Conservation (phyloP, 1,140 invertebrate species). For the Pararge aegeria region DNA sequence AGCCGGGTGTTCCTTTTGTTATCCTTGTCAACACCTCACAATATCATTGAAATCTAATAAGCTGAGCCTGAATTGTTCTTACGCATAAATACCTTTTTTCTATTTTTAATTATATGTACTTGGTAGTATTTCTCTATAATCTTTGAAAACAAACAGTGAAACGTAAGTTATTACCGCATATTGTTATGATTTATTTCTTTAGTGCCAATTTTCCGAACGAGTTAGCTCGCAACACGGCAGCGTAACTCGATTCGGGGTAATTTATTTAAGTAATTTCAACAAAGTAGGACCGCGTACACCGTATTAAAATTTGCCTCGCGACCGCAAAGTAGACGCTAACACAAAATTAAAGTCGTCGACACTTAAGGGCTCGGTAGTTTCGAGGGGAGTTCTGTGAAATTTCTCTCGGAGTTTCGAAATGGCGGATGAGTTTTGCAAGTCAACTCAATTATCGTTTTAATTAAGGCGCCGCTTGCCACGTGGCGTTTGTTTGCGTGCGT, state of each 20-base stretch:
- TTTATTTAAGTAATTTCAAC: slow-evolving; percentile 73
- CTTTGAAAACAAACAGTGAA: no score
- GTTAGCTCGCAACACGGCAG: slow-evolving; percentile 43
- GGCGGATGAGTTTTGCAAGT: slow-evolving; percentile 76
- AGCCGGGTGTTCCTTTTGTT: no score
- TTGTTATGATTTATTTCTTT: slow-evolving; percentile 45
- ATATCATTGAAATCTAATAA: no score
- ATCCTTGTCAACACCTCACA: no score
- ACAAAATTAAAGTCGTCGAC: slow-evolving; percentile 79
- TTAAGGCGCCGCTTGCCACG: slow-evolving; percentile 75
- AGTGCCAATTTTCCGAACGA: slow-evolving; percentile 56
- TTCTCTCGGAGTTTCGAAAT: slow-evolving; percentile 74
- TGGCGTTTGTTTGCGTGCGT: slow-evolving; percentile 79
- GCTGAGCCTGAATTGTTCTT: no score
- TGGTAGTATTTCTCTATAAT: no score
- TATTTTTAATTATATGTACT: no score
- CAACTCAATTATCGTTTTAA: slow-evolving; percentile 80
- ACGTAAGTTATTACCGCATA: slow-evolving; percentile 25
- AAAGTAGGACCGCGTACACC: slow-evolving; percentile 57
- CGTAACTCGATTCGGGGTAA: slow-evolving; percentile 64
- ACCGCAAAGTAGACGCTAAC: slow-evolving; percentile 77
- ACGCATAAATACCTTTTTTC: no score
- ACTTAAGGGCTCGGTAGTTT: slow-evolving; percentile 74
- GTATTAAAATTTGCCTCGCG: slow-evolving; percentile 74
- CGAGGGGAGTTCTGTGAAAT: slow-evolving; percentile 67